Conservation (phyloP, 1,140 invertebrate genomes). For the Diorhabda sublineata region DNA sequence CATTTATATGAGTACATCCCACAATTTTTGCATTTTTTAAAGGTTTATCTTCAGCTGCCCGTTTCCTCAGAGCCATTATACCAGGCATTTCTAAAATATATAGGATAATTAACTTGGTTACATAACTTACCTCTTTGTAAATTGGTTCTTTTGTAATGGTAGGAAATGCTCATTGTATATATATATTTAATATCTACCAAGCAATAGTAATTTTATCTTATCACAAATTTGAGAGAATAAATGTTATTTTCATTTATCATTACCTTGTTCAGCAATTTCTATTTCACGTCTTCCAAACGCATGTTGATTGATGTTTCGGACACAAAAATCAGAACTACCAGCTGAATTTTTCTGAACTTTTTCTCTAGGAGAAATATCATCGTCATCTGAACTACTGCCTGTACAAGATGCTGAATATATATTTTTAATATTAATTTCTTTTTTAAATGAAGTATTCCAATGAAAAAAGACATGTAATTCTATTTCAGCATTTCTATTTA, state of each 20-base stretch:
- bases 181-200: neutral
- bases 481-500: no score
- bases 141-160: neutral
- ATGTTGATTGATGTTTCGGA: constrained; percentile 85
- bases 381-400: constrained; percentile 81
- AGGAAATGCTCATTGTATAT: no score
- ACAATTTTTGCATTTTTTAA: constrained; percentile 94
- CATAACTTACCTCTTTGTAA: neutral
- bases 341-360: constrained; percentile 78
- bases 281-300: constrained; percentile 94
- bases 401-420: constrained; percentile 73
- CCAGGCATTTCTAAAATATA: constrained; percentile 85
- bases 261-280: constrained; percentile 95
- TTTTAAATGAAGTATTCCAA: no score
- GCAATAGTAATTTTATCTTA: neutral
- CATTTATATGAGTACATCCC: constrained; percentile 96
- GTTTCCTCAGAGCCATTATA: constrained; percentile 87
- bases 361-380: constrained; percentile 80
- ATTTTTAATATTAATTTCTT: neutral
- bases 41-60: constrained; percentile 90
- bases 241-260: neutral
- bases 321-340: constrained; percentile 84
- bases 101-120: neutral
- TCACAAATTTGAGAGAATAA: no score
- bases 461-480: no score